Conservation (phyloP, 2,888 invertebrate genomes). For the Oscheius myriophilus region DNA sequence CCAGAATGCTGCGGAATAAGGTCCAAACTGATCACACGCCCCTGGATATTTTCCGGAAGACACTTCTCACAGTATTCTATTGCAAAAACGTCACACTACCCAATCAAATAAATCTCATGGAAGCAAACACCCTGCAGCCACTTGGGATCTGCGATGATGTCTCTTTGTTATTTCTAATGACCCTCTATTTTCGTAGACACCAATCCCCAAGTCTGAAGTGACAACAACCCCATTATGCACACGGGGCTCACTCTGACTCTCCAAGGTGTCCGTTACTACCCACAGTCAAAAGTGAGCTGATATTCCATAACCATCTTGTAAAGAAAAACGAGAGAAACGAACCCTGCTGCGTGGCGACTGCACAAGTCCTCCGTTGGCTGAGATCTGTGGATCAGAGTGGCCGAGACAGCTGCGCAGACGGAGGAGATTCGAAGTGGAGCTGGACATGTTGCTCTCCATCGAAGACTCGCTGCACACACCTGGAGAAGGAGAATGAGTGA, state of each 20-base stretch:
- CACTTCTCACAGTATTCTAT: too few species aligned
- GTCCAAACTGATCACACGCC: too few species aligned
- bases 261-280: background rate
- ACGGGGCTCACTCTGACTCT: background rate
- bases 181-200: too few species aligned
- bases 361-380: conserved; percentile 36
- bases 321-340: conserved; percentile 1
- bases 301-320: too few species aligned
- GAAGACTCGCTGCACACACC: conserved; percentile 50
- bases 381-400: conserved; percentile 69
- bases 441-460: conserved; percentile 40
- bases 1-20: too few species aligned
- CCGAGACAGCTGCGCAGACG: conserved; percentile 62
- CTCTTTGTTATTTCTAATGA: too few species aligned
- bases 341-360: conserved; percentile 26
- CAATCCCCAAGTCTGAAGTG: too few species aligned
- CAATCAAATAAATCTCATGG: too few species aligned
- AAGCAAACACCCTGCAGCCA: too few species aligned
- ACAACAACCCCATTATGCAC: conserved; percentile 4
- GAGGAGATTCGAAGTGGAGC: conserved; percentile 52
- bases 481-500: conserved; percentile 21
- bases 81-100: too few species aligned
- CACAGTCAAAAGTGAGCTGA: background rate
- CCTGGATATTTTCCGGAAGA: too few species aligned
- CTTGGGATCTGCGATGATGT: too few species aligned